phyloP scores from a whole-genome alignment of 2,113 vertebrate species.

The Embiotoca jacksoni region DNA sequence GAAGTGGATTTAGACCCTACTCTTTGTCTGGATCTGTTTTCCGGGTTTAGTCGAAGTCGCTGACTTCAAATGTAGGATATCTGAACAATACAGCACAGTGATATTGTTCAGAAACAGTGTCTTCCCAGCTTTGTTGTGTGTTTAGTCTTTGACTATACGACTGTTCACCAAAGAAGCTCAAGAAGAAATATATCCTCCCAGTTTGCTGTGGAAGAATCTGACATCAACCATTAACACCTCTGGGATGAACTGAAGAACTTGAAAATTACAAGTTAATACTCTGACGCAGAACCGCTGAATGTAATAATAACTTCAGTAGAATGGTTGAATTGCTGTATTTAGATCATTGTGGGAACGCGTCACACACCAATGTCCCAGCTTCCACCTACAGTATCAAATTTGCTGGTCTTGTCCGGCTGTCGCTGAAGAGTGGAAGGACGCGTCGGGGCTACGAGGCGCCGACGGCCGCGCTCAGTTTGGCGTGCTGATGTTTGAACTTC shows the following conservation, averaged over 20 bases:
- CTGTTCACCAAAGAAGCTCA: too few species aligned
- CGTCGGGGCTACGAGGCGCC: conserved; percentile 63
- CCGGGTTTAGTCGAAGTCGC: too few species aligned
- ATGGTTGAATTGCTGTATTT: conserved; percentile 47
- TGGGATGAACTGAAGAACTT: too few species aligned
- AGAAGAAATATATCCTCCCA: background rate
- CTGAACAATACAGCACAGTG: too few species aligned
- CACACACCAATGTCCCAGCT: conserved; percentile 35
- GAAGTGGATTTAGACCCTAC: too few species aligned
- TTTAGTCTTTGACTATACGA: too few species aligned
- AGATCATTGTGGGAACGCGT: background rate
- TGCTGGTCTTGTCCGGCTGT: conserved; percentile 25
- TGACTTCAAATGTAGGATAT: too few species aligned
- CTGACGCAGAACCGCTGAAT: conserved; percentile 41
- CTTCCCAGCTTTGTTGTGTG: too few species aligned
- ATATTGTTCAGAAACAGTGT: too few species aligned
- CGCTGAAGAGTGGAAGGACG: conserved; percentile 17
- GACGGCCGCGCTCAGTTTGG: conserved; percentile 72
- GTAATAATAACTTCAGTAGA: conserved; percentile 29
- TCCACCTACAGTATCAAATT: conserved; percentile 52
- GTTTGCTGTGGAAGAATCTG: background rate
- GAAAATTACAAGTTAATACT: conserved; percentile 64
- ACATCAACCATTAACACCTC: too few species aligned
- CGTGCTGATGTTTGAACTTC: background rate
- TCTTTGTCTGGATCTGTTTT: too few species aligned